These are phyloP conservation scores for Gryon sp. DNA, from an alignment of 1,140 invertebrate genomes.

Conservation along the genomic window DNA sequence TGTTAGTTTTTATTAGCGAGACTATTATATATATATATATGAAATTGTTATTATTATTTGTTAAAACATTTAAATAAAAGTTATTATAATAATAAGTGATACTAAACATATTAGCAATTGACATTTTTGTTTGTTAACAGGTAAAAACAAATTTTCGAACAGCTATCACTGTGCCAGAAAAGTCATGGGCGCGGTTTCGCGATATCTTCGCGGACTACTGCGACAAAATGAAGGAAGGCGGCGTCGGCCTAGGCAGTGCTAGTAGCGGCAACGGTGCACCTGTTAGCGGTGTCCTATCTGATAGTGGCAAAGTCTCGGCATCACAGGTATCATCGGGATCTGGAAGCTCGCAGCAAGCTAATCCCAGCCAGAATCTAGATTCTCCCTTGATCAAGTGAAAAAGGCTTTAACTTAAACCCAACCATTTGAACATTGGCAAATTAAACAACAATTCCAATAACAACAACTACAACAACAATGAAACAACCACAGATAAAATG, in stretches of 20 bases:
- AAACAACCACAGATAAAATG: too few species aligned
- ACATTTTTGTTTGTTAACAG: conserved; percentile 79
- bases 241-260: conserved; percentile 71
- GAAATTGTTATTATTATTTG: too few species aligned
- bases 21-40: too few species aligned
- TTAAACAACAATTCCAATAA: conserved; percentile 53
- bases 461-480: conserved; percentile 1
- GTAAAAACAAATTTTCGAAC: conserved; percentile 98
- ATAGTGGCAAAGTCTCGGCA: conserved; percentile 72
- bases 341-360: conserved; percentile 76
- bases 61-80: too few species aligned
- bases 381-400: conserved; percentile 79
- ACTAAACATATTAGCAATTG: neutral
- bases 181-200: conserved; percentile 97
- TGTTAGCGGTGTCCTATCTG: conserved; percentile 68
- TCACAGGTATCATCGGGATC: conserved; percentile 77
- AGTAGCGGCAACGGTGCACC: conserved; percentile 65
- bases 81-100: too few species aligned
- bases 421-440: conserved; percentile 74
- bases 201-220: conserved; percentile 98
- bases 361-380: conserved; percentile 78
- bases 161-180: conserved; percentile 98
- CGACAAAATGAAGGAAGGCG: conserved; percentile 90
- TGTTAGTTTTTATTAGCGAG: too few species aligned
- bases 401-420: conserved; percentile 78